Evolutionary conservation across 2,888 invertebrate species (phyloP).

Genomic region (Phasia obesa): DNA sequence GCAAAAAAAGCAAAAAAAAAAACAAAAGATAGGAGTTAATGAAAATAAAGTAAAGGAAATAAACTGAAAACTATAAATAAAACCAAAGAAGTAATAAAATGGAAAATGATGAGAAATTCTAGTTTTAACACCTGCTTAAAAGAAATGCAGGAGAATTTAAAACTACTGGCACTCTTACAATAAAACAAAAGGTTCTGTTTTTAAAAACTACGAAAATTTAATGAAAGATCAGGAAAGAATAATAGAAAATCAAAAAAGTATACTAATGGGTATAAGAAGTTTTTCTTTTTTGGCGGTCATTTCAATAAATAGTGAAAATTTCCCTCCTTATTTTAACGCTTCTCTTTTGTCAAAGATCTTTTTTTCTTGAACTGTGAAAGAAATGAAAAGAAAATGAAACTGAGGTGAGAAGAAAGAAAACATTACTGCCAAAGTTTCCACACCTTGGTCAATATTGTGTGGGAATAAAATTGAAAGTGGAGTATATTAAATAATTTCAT

Average conservation of each 20-base stretch:
- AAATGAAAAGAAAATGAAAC: constrained; percentile 16
- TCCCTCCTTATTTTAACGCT: constrained; percentile 68
- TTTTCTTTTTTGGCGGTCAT: constrained; percentile 6
- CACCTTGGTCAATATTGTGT: constrained; percentile 11
- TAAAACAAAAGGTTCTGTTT: constrained; percentile 34
- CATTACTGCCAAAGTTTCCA: constrained; percentile 10
- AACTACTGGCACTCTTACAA: constrained; percentile 25
- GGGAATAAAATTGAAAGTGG: constrained; percentile 5
- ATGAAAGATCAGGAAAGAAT: neutral
- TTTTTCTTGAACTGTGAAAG: constrained; percentile 45
- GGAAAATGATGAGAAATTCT: constrained; percentile 59
- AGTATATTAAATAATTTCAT: neutral
- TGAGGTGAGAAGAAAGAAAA: constrained; percentile 6
- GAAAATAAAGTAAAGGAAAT: constrained; percentile 71
- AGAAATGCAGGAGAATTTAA: constrained; percentile 16
- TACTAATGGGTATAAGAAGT: neutral
- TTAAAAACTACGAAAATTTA: neutral
- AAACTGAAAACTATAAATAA: constrained; percentile 28
- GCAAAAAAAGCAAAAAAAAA: constrained; percentile 16
- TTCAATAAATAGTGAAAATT: constrained; percentile 16
- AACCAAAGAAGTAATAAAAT: constrained; percentile 26
- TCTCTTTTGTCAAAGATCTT: constrained; percentile 57
- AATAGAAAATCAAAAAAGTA: constrained; percentile 9
- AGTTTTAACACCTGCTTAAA: constrained; percentile 75
- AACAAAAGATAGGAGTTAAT: neutral